Percentiles rank a stretch among this genome's conserved stretches.
These are phyloP conservation scores for Seriola rivoliana DNA, from an alignment of 2,113 vertebrate species.

Conservation along the genomic window DNA sequence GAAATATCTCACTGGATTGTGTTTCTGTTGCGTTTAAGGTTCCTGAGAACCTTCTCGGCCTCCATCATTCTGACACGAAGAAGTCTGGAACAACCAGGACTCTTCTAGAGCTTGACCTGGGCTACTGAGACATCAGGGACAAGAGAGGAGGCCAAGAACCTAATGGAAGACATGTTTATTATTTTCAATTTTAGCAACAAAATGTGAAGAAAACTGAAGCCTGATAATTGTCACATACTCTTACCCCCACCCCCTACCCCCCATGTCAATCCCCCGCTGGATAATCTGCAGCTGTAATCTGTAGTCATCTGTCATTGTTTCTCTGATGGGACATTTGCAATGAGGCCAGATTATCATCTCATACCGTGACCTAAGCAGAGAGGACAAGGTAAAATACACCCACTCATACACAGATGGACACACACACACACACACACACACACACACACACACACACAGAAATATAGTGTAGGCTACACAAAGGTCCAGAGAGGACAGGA, in stretches of 20 bases:
- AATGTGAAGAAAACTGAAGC: too few species aligned
- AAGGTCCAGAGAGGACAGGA: neutral
- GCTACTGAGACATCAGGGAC: too few species aligned
- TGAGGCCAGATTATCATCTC: constrained; percentile 76
- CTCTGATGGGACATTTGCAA: constrained; percentile 76
- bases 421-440: constrained; percentile 11
- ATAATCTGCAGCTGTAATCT: constrained; percentile 83
- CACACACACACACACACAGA: neutral
- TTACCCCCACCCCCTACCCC: neutral
- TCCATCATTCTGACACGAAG: too few species aligned
- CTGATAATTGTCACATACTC: too few species aligned
- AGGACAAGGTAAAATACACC: constrained; percentile 62
- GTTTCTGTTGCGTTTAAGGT: too few species aligned
- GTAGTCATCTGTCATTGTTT: constrained; percentile 83
- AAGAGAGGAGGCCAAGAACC: too few species aligned
- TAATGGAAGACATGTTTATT: too few species aligned
- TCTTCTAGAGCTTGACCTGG: too few species aligned
- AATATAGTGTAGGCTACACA: neutral
- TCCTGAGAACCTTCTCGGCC: too few species aligned
- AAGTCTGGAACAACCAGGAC: too few species aligned
- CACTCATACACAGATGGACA: constrained; percentile 56
- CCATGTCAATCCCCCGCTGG: constrained; percentile 45
- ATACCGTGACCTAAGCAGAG: constrained; percentile 66
- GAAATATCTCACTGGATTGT: too few species aligned
- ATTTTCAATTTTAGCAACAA: too few species aligned